phyloP scores from a whole-genome alignment of 2,113 vertebrate genomes.

The Crypturellus undulatus region DNA sequence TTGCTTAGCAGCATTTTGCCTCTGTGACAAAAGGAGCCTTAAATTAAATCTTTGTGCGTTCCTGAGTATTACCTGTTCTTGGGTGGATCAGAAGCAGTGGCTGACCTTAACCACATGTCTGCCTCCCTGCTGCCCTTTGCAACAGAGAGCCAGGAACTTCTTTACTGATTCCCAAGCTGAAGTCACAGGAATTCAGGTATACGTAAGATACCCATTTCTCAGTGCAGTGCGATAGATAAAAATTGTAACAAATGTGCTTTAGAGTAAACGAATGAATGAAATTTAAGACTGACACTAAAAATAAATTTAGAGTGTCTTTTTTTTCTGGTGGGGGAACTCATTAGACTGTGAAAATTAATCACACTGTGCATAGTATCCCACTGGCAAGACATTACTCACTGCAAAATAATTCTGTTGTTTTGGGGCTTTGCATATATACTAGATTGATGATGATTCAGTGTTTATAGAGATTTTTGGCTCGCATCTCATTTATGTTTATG shows the following conservation, averaged over 20 bases:
- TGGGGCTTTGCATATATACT: background rate
- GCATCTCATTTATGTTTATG: constrained; percentile 62
- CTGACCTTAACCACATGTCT: background rate
- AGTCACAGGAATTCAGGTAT: constrained; percentile 6
- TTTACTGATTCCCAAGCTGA: background rate
- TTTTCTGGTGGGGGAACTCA: constrained; percentile 23
- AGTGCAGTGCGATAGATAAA: background rate
- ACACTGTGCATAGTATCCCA: background rate
- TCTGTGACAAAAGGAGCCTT: background rate
- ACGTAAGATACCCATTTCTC: background rate
- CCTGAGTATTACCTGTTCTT: background rate
- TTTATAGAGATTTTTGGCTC: constrained; percentile 66
- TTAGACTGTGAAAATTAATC: constrained; percentile 64
- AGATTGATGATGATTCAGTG: constrained; percentile 67
- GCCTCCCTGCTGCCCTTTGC: background rate
- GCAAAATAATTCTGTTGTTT: constrained; percentile 48
- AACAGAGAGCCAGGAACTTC: background rate
- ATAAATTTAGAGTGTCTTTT: constrained; percentile 29
- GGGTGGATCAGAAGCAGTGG: background rate
- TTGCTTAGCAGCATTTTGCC: background rate
- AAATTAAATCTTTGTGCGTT: background rate
- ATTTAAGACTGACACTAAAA: constrained; percentile 56
- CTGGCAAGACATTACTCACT: constrained; percentile 34
- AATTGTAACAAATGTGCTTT: background rate
- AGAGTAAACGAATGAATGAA: constrained; percentile 33